Conservation (phyloP, 2,888 invertebrate species). For the Stictocephala bisonia region DNA sequence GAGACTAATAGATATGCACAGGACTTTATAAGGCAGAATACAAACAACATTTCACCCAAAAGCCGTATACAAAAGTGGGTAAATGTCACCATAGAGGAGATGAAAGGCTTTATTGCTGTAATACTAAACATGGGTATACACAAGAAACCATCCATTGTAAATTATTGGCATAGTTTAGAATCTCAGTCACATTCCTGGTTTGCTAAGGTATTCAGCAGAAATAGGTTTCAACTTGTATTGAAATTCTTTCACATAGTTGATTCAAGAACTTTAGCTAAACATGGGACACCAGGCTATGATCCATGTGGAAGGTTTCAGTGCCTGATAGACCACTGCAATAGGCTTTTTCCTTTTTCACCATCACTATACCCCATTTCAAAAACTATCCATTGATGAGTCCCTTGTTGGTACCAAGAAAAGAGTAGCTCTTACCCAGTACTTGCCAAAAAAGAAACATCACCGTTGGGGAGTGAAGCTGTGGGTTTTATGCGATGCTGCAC, state of each 20-base stretch:
- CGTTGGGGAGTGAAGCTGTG: constrained; percentile 43
- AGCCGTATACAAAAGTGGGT: neutral
- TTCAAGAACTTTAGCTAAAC: neutral
- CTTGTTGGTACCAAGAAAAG: constrained; percentile 33
- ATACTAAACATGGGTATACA: constrained; percentile 34
- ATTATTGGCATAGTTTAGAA: constrained; percentile 22
- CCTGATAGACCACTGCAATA: constrained; percentile 28
- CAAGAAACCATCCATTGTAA: neutral
- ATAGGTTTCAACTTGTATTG: constrained; percentile 22
- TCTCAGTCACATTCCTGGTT: constrained; percentile 30
- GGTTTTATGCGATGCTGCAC: constrained; percentile 37
- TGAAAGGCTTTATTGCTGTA: constrained; percentile 40
- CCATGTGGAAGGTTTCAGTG: constrained; percentile 33
- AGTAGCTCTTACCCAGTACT: constrained; percentile 8
- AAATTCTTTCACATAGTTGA: constrained; percentile 39
- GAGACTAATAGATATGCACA: constrained; percentile 23
- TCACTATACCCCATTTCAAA: neutral
- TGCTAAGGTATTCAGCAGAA: constrained; percentile 16
- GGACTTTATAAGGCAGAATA: neutral
- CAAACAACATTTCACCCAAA: neutral
- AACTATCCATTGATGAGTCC: constrained; percentile 38
- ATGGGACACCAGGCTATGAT: constrained; percentile 19
- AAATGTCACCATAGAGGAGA: constrained; percentile 26
- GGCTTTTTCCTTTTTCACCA: constrained; percentile 5
- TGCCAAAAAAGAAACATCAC: constrained; percentile 39